These are phyloP conservation scores for Oxyura jamaicensis DNA, from an alignment of 2,113 vertebrate species.

Conservation along the genomic window DNA sequence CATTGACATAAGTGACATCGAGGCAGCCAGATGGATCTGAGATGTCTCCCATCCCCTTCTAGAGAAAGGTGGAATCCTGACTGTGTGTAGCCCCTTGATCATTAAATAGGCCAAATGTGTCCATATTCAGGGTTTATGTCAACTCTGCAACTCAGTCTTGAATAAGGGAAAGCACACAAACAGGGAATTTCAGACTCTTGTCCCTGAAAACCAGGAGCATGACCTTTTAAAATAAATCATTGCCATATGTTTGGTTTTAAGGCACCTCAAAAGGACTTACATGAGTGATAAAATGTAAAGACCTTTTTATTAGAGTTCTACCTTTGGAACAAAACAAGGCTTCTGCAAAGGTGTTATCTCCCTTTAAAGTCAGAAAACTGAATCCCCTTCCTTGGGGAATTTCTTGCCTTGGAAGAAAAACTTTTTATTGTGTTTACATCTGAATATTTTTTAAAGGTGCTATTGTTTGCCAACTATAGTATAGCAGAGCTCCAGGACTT, in stretches of 20 bases:
- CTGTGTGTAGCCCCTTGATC: neutral
- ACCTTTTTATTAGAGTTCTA: neutral
- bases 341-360: neutral
- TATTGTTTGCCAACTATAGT: neutral
- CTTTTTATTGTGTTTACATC: neutral
- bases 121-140: neutral
- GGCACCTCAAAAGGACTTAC: neutral
- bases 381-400: neutral
- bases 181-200: neutral
- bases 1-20: neutral
- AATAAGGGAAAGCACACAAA: neutral
- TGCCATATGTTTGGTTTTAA: slow-evolving; percentile 2
- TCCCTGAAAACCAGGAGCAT: neutral
- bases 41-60: neutral
- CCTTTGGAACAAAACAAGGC: neutral
- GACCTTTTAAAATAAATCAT: neutral
- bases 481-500: neutral
- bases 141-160: neutral
- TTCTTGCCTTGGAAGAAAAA: neutral
- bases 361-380: neutral
- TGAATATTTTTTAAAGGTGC: neutral
- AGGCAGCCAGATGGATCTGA: neutral
- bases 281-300: neutral
- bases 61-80: neutral
- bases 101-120: neutral